A percentile compares a stretch with the other conserved stretches of the same genome.
phyloP scores from a whole-genome alignment of 2,113 vertebrate species.

The Pardalotus punctatus region DNA sequence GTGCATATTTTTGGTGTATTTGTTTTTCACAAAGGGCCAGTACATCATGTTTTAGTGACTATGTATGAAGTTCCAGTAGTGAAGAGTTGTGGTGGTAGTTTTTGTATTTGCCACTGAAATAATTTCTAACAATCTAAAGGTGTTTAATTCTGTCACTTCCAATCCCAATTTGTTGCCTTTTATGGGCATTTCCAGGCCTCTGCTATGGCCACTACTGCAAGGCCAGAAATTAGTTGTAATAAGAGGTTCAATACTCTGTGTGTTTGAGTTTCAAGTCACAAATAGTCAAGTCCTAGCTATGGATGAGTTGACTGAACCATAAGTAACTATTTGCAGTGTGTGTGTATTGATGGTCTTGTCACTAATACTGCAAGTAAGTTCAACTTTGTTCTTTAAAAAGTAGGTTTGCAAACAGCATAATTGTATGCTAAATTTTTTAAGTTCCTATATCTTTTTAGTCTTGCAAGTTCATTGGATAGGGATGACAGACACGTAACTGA shows the following conservation, averaged over 20 bases:
- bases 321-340: not conserved
- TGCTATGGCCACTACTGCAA: not conserved
- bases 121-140: not conserved
- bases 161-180: not conserved
- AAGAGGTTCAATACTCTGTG: not conserved
- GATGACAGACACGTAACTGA: not conserved
- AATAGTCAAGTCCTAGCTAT: not conserved
- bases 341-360: not conserved
- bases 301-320: not conserved
- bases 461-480: not conserved
- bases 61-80: not conserved
- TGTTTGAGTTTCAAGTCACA: not conserved
- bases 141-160: not conserved
- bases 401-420: not conserved
- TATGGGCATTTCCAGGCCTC: not conserved
- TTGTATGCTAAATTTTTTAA: not conserved
- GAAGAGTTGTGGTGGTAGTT: not conserved
- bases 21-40: not conserved
- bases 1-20: not conserved
- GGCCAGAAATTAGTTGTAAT: not conserved
- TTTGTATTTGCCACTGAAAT: not conserved
- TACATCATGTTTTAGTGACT: not conserved
- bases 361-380: not conserved
- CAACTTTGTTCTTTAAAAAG: not conserved
- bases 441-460: not conserved